Evolutionary conservation across 2,888 invertebrate species (phyloP).

Genomic region (Folsomia manolachei): DNA sequence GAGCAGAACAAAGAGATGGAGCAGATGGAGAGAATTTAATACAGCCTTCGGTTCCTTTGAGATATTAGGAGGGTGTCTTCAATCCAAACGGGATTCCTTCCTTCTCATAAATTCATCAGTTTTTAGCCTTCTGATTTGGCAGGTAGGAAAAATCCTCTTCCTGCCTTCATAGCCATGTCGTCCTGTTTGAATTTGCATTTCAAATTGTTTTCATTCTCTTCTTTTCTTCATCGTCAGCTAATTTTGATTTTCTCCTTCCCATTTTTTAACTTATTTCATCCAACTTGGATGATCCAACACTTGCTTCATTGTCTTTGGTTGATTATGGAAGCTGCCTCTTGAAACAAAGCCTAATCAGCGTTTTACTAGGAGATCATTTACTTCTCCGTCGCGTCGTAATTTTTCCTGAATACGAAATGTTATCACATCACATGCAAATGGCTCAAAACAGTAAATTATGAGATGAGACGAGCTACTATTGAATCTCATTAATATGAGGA

Average conservation of each 20-base stretch:
- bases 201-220: neutral
- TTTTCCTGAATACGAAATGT: neutral
- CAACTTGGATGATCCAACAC: neutral
- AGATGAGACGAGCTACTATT: neutral
- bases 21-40: neutral
- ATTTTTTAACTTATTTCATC: neutral
- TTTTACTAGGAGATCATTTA: no score
- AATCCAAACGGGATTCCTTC: neutral
- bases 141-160: neutral
- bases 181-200: neutral
- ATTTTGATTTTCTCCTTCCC: neutral
- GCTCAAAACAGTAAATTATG: neutral
- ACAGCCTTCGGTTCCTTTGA: constrained; percentile 19
- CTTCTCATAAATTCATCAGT: constrained; percentile 20
- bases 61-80: constrained; percentile 18
- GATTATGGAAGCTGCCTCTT: neutral
- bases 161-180: no score
- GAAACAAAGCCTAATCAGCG: neutral
- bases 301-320: no score
- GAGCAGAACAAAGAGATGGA: neutral
- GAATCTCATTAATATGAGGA: neutral
- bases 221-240: neutral
- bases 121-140: neutral
- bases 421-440: neutral
- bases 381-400: no score